Percentiles rank a stretch among this genome's conserved stretches.
Conservation (phyloP, 2,113 vertebrate species). For the Mohoua ochrocephala region DNA sequence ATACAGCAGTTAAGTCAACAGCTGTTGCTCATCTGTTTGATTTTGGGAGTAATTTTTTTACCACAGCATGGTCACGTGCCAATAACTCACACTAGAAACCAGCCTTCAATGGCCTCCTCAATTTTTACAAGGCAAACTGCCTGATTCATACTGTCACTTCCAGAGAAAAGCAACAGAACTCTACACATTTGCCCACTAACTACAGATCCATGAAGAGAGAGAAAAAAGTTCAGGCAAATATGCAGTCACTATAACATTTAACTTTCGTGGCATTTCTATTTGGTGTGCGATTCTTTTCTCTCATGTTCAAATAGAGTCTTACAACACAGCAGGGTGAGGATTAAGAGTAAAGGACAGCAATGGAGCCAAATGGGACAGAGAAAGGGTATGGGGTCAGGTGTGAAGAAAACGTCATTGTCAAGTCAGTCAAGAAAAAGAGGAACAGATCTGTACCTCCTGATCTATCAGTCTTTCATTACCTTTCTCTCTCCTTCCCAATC, state of each 20-base stretch:
- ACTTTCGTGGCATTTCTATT: background rate
- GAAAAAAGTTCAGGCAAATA: background rate
- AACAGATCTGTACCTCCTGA: background rate
- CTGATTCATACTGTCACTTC: background rate
- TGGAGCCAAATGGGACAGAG: background rate
- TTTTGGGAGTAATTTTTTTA: background rate
- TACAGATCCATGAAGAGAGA: background rate
- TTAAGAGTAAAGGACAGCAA: background rate
- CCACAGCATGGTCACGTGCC: background rate
- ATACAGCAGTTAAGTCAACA: background rate
- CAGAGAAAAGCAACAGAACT: background rate
- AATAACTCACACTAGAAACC: background rate
- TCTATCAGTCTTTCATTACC: background rate
- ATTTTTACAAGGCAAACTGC: background rate
- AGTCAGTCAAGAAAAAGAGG: no score
- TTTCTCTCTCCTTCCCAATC: background rate
- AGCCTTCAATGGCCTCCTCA: background rate
- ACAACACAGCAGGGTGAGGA: background rate
- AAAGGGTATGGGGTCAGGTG: background rate
- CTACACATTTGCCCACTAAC: background rate
- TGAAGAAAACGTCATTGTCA: background rate
- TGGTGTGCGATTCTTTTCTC: background rate
- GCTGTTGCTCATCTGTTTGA: background rate
- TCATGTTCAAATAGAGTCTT: background rate
- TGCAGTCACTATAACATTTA: background rate